Conservation (phyloP, 2,797 vertebrate genomes). For the Odontamblyopus lacepedii region DNA sequence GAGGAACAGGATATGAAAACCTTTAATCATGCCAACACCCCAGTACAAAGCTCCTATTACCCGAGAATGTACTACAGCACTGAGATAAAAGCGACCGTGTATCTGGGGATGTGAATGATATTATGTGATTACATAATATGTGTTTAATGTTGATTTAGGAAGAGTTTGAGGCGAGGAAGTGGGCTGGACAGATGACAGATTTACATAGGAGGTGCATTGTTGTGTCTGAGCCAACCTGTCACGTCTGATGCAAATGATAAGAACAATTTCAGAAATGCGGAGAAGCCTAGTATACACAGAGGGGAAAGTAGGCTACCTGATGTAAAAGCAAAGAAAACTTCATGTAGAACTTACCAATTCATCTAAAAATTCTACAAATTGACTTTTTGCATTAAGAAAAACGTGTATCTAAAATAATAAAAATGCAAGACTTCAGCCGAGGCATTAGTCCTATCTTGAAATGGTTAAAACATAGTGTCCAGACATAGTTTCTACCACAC, state of each 20-base stretch:
- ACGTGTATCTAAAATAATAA: background rate
- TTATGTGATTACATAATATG: slow-evolving; percentile 27
- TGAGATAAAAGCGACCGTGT: slow-evolving; percentile 21
- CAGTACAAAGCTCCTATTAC: background rate
- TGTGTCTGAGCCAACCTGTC: slow-evolving; percentile 47
- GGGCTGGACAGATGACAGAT: slow-evolving; percentile 10
- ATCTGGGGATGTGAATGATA: slow-evolving; percentile 6
- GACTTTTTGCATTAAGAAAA: too few species aligned
- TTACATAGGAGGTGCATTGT: slow-evolving; percentile 36
- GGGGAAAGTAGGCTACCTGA: background rate
- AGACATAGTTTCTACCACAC: background rate
- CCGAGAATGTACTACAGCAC: background rate
- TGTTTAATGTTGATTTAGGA: slow-evolving; percentile 31
- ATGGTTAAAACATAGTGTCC: background rate
- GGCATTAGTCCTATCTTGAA: background rate
- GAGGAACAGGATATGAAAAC: background rate
- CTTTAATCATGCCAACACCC: slow-evolving; percentile 1
- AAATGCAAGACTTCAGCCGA: background rate
- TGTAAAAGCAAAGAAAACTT: background rate
- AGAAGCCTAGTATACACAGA: background rate
- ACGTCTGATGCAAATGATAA: slow-evolving; percentile 34
- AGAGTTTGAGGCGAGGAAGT: slow-evolving; percentile 54
- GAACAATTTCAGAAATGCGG: background rate
- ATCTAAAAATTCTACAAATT: too few species aligned
- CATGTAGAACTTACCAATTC: background rate